These are phyloP conservation scores for Syngnathus acus DNA, from an alignment of 2,797 vertebrate genomes.

Conservation along the genomic window DNA sequence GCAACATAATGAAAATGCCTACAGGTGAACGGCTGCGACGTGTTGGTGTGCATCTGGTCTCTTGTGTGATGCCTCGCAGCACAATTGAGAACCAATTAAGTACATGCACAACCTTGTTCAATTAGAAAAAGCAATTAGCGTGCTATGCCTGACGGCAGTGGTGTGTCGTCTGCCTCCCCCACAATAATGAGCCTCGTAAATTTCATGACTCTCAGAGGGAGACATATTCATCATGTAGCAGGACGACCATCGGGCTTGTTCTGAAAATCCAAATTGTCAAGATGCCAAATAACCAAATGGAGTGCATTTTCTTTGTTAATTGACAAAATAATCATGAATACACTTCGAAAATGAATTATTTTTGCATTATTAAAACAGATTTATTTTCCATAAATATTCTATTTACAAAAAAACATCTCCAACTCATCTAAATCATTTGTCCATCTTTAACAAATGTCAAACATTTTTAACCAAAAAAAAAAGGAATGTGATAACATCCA, in stretches of 20 bases:
- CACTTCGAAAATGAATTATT: no score
- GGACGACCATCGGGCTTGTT: not conserved
- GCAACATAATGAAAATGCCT: constrained; percentile 27
- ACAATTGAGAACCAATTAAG: constrained; percentile 35
- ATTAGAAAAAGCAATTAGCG: constrained; percentile 47
- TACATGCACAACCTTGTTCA: constrained; percentile 20
- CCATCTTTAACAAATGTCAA: no score
- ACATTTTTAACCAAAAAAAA: no score
- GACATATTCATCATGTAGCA: not conserved
- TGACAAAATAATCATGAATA: no score
- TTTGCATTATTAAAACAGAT: no score
- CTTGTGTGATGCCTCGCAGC: constrained; percentile 16
- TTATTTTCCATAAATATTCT: no score
- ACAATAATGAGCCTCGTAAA: constrained; percentile 31
- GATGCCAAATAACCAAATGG: not conserved
- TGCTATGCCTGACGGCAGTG: constrained; percentile 14
- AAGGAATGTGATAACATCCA: no score
- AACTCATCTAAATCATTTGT: no score
- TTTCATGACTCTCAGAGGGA: constrained; percentile 12
- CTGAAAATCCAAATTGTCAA: not conserved
- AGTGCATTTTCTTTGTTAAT: not conserved
- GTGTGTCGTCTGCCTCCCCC: constrained; percentile 5
- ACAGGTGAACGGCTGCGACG: constrained; percentile 15
- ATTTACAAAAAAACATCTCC: no score
- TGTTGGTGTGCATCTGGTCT: constrained; percentile 6